Conservation (phyloP, 2,888 invertebrate species). For the Ophion obscuratus region DNA sequence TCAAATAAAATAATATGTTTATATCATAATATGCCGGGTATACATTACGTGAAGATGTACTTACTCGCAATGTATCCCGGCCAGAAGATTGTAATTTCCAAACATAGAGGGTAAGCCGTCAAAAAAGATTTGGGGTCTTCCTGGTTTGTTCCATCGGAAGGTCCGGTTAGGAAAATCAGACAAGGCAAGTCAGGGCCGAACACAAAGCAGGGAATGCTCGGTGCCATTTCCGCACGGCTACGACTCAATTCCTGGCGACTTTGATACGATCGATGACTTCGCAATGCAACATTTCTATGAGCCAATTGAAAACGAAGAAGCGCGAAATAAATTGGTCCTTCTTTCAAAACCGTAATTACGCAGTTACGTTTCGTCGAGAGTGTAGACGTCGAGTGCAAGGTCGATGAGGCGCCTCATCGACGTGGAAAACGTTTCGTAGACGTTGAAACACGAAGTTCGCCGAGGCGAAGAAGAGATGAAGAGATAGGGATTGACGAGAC, state of each 20-base stretch:
- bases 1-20: too few species aligned
- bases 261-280: not conserved
- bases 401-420: constrained; percentile 39
- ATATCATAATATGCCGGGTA: too few species aligned
- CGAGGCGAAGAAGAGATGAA: not conserved
- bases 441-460: not conserved
- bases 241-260: not conserved
- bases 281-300: not conserved
- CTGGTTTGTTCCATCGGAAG: too few species aligned
- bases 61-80: too few species aligned
- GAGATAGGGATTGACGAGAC: constrained; percentile 12
- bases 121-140: too few species aligned
- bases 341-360: constrained; percentile 43
- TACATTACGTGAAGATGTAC: too few species aligned
- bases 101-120: too few species aligned
- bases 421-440: constrained; percentile 39
- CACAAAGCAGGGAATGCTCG: too few species aligned
- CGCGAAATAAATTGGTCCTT: constrained; percentile 59
- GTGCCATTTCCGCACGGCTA: not conserved
- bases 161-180: too few species aligned
- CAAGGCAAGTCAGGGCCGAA: too few species aligned
- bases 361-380: not conserved
- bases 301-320: constrained; percentile 19
- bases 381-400: constrained; percentile 26
- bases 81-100: too few species aligned